Evolutionary conservation across 2,797 vertebrate species (phyloP).

Genomic region (Tenualosa ilisha): DNA sequence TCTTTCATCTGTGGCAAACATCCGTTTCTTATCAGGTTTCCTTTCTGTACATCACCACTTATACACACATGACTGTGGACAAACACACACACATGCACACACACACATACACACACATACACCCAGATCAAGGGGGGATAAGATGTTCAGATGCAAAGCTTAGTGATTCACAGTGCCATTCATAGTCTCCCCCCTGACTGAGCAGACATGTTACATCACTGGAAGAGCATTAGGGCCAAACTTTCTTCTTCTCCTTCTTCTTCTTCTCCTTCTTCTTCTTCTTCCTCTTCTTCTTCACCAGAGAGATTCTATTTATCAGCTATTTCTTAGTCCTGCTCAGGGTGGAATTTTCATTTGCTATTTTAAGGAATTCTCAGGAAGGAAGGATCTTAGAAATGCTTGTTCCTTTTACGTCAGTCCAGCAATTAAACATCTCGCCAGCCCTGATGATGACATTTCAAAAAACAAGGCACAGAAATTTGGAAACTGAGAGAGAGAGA

Average conservation of each 20-base stretch:
- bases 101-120: constrained; percentile 28
- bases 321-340: background rate
- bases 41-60: background rate
- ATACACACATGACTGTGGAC: background rate
- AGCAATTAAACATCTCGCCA: background rate
- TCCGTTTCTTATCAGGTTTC: constrained; percentile 6
- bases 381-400: background rate
- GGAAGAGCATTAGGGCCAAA: background rate
- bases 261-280: background rate
- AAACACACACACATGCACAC: constrained; percentile 32
- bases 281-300: background rate
- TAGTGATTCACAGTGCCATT: background rate
- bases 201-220: background rate
- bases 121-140: constrained; percentile 7
- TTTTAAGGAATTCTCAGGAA: constrained; percentile 12
- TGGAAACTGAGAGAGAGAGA: background rate
- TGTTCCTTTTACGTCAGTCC: background rate
- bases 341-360: background rate
- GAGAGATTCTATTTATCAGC: background rate
- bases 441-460: background rate
- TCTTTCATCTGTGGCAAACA: background rate
- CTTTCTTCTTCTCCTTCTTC: background rate
- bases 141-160: constrained; percentile 8
- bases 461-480: constrained; percentile 12
- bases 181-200: background rate